Base-by-base conservation (phyloP, 2,113 vertebrate species). In the Gallinago media region DNA sequence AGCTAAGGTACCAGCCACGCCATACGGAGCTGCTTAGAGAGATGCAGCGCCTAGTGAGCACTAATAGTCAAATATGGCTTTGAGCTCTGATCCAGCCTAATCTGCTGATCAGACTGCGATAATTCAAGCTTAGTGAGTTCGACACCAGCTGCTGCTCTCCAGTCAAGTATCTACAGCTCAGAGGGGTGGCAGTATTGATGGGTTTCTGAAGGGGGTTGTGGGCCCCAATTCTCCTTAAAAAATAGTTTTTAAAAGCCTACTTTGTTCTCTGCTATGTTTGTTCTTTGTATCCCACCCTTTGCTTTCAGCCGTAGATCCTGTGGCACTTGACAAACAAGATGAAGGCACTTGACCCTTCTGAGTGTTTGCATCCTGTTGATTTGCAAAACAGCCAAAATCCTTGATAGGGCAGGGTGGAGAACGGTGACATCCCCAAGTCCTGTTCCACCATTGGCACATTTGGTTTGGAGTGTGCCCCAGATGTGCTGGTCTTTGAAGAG, bases 291-390 rank as follows among this genome's bases (percentile, higher is more conserved):
- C 65, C 34, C 7, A 42, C 38, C 29, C 59, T 92, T 55, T 77
- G 26, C 79, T 81, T 79, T 83, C 55, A 47, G 82, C 29, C 61
- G 47, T 46, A 76, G 58, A 46, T 76, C 49, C 56, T 31, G 5
- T 50, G 72, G 36, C 44, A 77, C 95, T 96, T 93, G 88, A 88
- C 40, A 72, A 88, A 23, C 21, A n/a, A 90, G 75, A 84, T 50
- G 63, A 79, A 92, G 67, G 65, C 34, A 84, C 90, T 96, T 95
- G 89, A 94, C 94, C 85, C 82, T 79, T 62, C 78, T 68, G 68
- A 95, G 93, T 73, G 50, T 62, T 88, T 90, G 49, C 68, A 84
- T 96, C 92, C 88, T 65, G 72, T 50, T 66, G 42, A 23, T 77
- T 63, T 83, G 75, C 72, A 85, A 93, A 92, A 67, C 55, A 52